Percentiles rank a stretch among this genome's conserved stretches.
Evolutionary conservation across 2,113 vertebrate species (phyloP).

Genomic region (Caretta caretta): DNA sequence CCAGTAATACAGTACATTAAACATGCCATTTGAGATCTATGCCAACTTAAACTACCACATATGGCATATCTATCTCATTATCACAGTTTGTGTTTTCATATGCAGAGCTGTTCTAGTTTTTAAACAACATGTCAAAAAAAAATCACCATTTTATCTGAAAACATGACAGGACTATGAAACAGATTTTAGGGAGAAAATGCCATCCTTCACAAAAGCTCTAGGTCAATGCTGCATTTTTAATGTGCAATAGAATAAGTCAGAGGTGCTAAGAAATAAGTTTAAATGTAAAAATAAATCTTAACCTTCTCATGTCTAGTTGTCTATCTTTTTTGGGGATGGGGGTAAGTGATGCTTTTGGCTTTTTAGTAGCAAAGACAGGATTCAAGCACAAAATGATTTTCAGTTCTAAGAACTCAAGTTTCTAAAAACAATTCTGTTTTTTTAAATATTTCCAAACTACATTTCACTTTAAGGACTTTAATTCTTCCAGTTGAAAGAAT

Average conservation of each 20-base stretch:
- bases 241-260: neutral
- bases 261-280: neutral
- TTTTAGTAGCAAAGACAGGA: neutral
- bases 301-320: neutral
- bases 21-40: slow-evolving; percentile 70
- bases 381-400: neutral
- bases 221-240: slow-evolving; percentile 12
- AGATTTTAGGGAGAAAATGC: slow-evolving; percentile 33
- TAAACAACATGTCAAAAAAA: slow-evolving; percentile 73
- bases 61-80: slow-evolving; percentile 71
- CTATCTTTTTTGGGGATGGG: neutral
- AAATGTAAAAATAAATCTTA: neutral
- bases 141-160: slow-evolving; percentile 59
- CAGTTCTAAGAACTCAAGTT: neutral
- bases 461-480: slow-evolving; percentile 4
- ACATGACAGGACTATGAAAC: slow-evolving; percentile 19
- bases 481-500: neutral
- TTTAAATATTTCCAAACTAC: neutral
- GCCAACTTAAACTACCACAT: slow-evolving; percentile 72
- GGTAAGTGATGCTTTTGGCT: neutral
- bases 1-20: slow-evolving; percentile 68
- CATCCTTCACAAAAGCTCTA: slow-evolving; percentile 9
- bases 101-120: slow-evolving; percentile 67
- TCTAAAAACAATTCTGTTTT: neutral
- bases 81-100: slow-evolving; percentile 79